Evolutionary conservation across 2,113 vertebrate species (phyloP).

Genomic region (Spilogale gracilis): DNA sequence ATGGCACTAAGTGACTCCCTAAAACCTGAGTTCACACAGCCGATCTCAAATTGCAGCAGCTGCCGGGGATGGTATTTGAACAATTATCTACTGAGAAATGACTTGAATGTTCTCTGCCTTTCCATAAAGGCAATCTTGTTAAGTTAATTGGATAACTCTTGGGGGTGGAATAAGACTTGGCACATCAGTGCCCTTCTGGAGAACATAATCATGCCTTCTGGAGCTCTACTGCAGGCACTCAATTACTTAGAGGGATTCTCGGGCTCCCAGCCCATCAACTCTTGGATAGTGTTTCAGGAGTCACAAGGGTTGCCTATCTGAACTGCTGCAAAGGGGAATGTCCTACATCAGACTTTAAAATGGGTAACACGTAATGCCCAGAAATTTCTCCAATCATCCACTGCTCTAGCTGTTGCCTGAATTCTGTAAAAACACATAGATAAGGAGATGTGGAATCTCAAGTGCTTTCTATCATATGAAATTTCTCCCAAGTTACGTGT

Average conservation of each 20-base stretch:
- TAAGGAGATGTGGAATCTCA: neutral
- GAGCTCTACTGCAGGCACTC: neutral
- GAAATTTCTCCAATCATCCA: neutral
- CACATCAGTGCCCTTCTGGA: constrained; percentile 51
- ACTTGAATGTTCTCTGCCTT: constrained; percentile 46
- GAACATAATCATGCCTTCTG: constrained; percentile 47
- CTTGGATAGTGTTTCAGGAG: constrained; percentile 14
- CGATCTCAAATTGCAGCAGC: neutral
- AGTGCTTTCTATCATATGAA: neutral
- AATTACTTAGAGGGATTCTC: constrained; percentile 40
- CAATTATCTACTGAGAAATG: constrained; percentile 49
- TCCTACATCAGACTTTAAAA: neutral
- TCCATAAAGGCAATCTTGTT: constrained; percentile 66
- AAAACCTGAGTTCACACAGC: neutral
- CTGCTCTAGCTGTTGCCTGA: neutral
- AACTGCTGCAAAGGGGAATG: neutral
- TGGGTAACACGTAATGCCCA: neutral
- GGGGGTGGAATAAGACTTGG: constrained; percentile 43
- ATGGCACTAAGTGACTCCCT: neutral
- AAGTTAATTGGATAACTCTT: constrained; percentile 44
- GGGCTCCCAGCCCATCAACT: constrained; percentile 58
- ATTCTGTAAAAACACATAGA: neutral
- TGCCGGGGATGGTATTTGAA: constrained; percentile 35
- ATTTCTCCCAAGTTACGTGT: neutral
- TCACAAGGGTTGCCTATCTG: neutral